Evolutionary conservation across 1,140 invertebrate species (phyloP).

Genomic region (Vanessa atalanta): DNA sequence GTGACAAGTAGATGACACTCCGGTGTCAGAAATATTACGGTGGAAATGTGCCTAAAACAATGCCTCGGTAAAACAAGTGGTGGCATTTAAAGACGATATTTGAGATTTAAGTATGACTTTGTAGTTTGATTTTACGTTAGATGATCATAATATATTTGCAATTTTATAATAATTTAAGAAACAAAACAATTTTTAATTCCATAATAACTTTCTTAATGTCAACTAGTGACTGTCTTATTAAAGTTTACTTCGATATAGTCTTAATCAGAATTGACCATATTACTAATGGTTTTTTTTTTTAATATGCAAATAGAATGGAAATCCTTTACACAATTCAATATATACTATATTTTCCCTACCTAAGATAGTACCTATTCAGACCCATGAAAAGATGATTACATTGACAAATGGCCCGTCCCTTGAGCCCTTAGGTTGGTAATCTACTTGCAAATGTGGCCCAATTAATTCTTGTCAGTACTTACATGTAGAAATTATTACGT

Average conservation of each 20-base stretch:
- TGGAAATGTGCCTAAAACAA: background rate
- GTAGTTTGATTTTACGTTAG: no score
- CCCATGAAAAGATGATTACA: slow-evolving; percentile 69
- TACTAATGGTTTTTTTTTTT: no score
- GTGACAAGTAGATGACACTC: background rate
- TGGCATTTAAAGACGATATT: no score
- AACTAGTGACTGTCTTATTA: no score
- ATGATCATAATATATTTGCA: no score
- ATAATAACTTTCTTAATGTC: no score
- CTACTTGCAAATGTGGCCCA: slow-evolving; percentile 58
- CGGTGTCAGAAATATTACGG: background rate
- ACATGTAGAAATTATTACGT: slow-evolving; percentile 48
- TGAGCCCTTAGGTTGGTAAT: slow-evolving; percentile 55
- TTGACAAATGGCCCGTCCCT: slow-evolving; percentile 62
- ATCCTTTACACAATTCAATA: slow-evolving; percentile 40
- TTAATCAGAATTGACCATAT: no score
- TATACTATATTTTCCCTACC: slow-evolving; percentile 49
- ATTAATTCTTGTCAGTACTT: slow-evolving; percentile 60
- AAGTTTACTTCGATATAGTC: no score
- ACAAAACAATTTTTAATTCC: no score
- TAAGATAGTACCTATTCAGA: slow-evolving; percentile 47
- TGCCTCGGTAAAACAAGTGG: no score
- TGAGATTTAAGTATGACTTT: no score
- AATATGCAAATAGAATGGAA: slow-evolving; percentile 6
- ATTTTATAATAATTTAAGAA: no score